Percentiles rank a stretch among this genome's conserved stretches.
Conservation (phyloP, 2,797 vertebrate species). For the Bothrops alternatus region DNA sequence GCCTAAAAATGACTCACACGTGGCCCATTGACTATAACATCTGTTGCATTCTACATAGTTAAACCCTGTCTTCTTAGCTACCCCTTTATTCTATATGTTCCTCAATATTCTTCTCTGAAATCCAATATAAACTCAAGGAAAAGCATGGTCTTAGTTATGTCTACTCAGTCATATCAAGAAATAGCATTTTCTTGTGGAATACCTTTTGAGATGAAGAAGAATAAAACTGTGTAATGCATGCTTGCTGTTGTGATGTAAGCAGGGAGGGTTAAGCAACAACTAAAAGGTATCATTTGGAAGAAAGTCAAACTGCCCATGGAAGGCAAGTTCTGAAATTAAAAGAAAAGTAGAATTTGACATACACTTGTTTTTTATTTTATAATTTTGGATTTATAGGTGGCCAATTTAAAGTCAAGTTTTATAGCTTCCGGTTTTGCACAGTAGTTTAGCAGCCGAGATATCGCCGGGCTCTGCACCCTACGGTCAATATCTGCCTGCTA, state of each 20-base stretch:
- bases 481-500: no score
- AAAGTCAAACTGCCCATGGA: neutral
- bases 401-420: neutral
- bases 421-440: no score
- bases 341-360: neutral
- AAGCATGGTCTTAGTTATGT: neutral
- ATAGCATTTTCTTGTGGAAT: neutral
- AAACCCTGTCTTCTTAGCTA: neutral
- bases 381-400: neutral
- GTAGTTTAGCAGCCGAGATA: no score
- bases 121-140: neutral
- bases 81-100: neutral
- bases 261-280: neutral
- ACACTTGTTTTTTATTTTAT: neutral
- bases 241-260: neutral
- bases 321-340: neutral
- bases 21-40: neutral
- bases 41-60: neutral
- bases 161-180: neutral
- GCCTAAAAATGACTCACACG: neutral
- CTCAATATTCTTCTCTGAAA: neutral
- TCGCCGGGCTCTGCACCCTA: no score
- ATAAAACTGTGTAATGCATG: neutral
- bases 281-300: neutral
- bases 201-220: neutral